Evolutionary conservation across 2,888 invertebrate genomes (phyloP).

Genomic region (Eucera pruinosa): DNA sequence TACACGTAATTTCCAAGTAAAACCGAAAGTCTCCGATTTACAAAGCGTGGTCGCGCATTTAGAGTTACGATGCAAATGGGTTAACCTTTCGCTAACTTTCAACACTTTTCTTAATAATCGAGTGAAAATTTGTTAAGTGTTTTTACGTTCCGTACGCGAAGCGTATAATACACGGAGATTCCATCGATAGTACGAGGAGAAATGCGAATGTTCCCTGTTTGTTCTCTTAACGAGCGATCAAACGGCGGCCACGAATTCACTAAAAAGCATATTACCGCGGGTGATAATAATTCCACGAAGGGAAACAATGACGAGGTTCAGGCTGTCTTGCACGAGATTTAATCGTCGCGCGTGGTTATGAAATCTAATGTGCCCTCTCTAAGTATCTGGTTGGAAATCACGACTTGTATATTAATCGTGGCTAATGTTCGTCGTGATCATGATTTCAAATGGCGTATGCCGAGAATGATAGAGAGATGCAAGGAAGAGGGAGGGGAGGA

Average conservation of each 20-base stretch:
- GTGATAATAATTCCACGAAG: conserved; percentile 67
- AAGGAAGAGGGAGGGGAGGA: background rate
- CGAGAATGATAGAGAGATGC: background rate
- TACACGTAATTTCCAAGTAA: no score
- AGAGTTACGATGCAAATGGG: no score
- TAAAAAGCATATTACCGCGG: conserved; percentile 78
- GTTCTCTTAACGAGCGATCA: conserved; percentile 55
- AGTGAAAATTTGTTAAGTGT: no score
- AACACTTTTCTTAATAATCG: no score
- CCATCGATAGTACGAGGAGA: conserved; percentile 77
- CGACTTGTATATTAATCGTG: conserved; percentile 57
- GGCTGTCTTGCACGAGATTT: conserved; percentile 45
- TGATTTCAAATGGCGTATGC: conserved; percentile 1
- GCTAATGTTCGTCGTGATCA: conserved; percentile 31
- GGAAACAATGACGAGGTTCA: conserved; percentile 46
- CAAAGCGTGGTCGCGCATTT: no score
- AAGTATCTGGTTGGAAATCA: conserved; percentile 45
- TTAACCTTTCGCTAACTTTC: no score
- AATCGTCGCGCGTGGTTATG: conserved; percentile 60
- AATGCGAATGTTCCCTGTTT: conserved; percentile 66
- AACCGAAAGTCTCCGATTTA: no score
- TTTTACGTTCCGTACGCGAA: no score
- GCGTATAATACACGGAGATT: conserved; percentile 71
- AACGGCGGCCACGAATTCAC: conserved; percentile 65
- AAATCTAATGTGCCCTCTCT: conserved; percentile 60